Conservation (phyloP, 2,113 vertebrate genomes). For the Oxyruncus cristatus region DNA sequence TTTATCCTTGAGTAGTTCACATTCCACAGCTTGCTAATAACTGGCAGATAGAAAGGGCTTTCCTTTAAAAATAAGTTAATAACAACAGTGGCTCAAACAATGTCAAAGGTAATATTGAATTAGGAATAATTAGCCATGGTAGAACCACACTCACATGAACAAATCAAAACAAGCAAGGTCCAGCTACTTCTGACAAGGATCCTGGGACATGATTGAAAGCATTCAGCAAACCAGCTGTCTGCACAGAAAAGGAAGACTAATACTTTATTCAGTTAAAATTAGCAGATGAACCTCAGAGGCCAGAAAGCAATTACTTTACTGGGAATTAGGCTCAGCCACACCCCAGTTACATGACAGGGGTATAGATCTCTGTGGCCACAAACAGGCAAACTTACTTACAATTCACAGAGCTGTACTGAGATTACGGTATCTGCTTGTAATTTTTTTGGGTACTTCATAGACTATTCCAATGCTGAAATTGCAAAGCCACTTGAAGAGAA, state of each 20-base stretch:
- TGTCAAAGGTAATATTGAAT: neutral
- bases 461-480: slow-evolving; percentile 14
- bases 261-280: neutral
- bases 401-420: neutral
- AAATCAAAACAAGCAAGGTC: neutral
- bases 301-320: neutral
- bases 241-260: neutral
- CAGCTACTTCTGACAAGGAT: neutral
- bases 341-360: neutral
- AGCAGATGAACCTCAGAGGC: neutral
- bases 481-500: slow-evolving; percentile 30
- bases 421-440: neutral
- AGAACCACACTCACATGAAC: neutral
- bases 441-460: neutral
- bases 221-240: neutral
- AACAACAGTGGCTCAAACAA: neutral
- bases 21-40: neutral
- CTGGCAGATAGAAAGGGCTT: neutral
- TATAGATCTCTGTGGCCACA: neutral
- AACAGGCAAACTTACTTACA: neutral
- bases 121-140: neutral
- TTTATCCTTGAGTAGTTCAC: neutral
- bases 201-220: neutral
- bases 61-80: neutral
- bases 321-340: neutral